A percentile compares a stretch with the other conserved stretches of the same genome.
Evolutionary conservation across 2,113 vertebrate species (phyloP).

Genomic region (Chlorocebus sabaeus): DNA sequence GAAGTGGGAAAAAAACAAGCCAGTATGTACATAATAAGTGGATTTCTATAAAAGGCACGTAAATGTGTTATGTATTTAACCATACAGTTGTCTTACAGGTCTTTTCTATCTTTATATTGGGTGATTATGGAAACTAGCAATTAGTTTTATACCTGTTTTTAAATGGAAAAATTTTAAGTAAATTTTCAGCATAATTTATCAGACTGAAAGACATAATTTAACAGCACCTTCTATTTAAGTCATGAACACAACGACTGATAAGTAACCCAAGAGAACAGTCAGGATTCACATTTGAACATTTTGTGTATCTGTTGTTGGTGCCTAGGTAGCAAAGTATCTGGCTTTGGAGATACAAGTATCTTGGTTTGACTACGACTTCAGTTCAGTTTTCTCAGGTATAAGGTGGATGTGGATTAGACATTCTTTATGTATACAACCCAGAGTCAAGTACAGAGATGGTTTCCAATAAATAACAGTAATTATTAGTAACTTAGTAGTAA

Average conservation of each 20-base stretch:
- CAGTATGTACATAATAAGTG: not conserved
- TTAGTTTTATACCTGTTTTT: not conserved
- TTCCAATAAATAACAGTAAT: not conserved
- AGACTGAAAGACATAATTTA: not conserved
- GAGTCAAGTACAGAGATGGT: not conserved
- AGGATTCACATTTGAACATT: not conserved
- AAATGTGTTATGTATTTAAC: not conserved
- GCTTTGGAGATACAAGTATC: not conserved
- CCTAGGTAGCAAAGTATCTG: not conserved
- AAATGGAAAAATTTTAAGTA: not conserved
- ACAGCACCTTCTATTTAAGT: not conserved
- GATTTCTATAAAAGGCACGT: not conserved
- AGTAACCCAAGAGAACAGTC: not conserved
- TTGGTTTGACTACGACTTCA: not conserved
- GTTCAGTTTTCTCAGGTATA: not conserved
- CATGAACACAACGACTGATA: not conserved
- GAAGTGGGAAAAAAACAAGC: not conserved
- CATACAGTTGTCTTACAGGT: not conserved
- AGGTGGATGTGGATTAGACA: not conserved
- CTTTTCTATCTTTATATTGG: not conserved
- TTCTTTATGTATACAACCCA: not conserved
- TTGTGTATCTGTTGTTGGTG: not conserved
- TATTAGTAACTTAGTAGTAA: not conserved
- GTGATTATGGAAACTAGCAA: not conserved
- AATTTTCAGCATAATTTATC: constrained; percentile 17